A percentile compares a stretch with the other conserved stretches of the same genome.
Conservation (phyloP, 2,888 invertebrate species). For the Drosophila nigricruria region DNA sequence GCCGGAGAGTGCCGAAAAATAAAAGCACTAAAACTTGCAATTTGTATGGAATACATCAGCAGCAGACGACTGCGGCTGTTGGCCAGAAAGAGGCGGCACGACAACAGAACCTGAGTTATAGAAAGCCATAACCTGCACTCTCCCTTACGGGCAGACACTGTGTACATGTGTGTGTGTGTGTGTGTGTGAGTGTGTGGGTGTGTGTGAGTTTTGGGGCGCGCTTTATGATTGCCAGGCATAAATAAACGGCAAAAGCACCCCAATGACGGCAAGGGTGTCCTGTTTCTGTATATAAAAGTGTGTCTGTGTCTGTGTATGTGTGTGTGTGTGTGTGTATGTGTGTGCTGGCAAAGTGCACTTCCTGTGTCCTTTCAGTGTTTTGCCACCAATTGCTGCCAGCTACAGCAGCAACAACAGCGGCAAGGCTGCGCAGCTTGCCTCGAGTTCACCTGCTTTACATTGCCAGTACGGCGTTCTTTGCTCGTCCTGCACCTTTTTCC, state of each 20-base stretch:
- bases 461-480: slow-evolving; percentile 31
- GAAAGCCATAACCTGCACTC: slow-evolving; percentile 80
- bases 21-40: slow-evolving; percentile 79
- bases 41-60: slow-evolving; percentile 80
- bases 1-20: slow-evolving; percentile 62
- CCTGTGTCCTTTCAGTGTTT: slow-evolving; percentile 74
- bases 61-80: slow-evolving; percentile 49
- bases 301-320: slow-evolving; percentile 12
- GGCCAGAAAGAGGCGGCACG: slow-evolving; percentile 69
- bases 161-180: slow-evolving; percentile 2
- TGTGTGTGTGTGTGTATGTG: slow-evolving; percentile 34
- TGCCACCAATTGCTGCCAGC: slow-evolving; percentile 67
- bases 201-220: slow-evolving; percentile 51
- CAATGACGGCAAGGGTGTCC: slow-evolving; percentile 65
- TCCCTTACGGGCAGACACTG: slow-evolving; percentile 39
- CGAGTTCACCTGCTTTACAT: slow-evolving; percentile 76
- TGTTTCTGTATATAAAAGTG: slow-evolving; percentile 25
- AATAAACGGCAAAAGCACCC: slow-evolving; percentile 78
- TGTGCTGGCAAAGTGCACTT: slow-evolving; percentile 66
- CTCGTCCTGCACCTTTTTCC: slow-evolving; percentile 52
- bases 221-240: slow-evolving; percentile 80
- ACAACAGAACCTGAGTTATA: slow-evolving; percentile 71
- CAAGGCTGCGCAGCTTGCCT: slow-evolving; percentile 43
- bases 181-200: slow-evolving; percentile 23
- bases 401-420: slow-evolving; percentile 34